Base-by-base conservation (phyloP, 1,140 invertebrate genomes). In the Sminthurinus signatus region DNA sequence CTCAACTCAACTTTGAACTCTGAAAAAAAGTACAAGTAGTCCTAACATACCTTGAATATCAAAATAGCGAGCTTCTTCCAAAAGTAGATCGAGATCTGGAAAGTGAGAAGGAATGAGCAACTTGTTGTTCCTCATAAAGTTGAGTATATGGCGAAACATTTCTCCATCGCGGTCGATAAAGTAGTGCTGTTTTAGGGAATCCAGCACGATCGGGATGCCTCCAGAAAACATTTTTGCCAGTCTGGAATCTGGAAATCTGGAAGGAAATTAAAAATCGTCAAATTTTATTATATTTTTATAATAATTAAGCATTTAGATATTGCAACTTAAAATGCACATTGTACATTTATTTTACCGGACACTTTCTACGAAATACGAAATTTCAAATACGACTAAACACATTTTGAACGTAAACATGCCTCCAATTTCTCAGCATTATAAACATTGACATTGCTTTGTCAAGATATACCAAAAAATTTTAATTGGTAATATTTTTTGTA, bases 141-240 rank as follows among this genome's bases (percentile, higher is more conserved):
- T 97, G 27, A 98, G 80, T 73, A 98, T 91, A 76, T 96, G 92
- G 21, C 93, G 84, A 78, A 96, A 97, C 89, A 96, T 93, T 52
- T 87, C 88, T 25, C 74, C 74, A 50, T 75, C 74, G 12, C 93
- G 83, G 79, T 98, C 94, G 70, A 97, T 96, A 80, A 98, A 98
- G 77, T 97, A 98, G 75, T 98, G 95, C 75, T 98, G 95, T 76
- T 98, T 98, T 69, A 98, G 78, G 3, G 89, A 93, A 75, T 98
- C 95, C 73, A 98, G 78, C 2, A 98, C 93, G 68, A 98, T 96
- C 1, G 95, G 94, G 72, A 96, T 94, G 68, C 84, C 88, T n/a
- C 94, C 95, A 74, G 95, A 96, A 79, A 97, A 98, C 74, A 97
- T 84, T 76, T 90, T 88, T 0, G 91, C 91, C 67, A 98, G 80